Evolutionary conservation across 37 sponge, comb jelly and placozoan species (phyloP), one percentile per base, ranked within the genome.

Genomic region (Hormiphora californensis): DNA sequence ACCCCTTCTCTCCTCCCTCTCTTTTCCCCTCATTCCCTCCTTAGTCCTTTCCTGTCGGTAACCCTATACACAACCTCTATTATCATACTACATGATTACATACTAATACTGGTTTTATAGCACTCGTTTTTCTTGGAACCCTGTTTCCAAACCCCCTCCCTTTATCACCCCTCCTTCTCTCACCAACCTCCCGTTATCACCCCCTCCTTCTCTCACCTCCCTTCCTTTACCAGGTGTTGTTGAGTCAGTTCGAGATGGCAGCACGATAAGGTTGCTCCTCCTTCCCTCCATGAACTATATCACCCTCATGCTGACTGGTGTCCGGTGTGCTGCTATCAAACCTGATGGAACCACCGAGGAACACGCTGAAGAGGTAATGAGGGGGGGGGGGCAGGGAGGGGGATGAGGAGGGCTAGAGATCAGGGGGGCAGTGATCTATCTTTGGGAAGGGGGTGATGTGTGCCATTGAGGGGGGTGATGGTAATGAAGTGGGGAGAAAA

Each of bases 171-270:
- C 0, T 51, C 30, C 86, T 40, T 12, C 51, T 0, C 34, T 19
- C 86, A n/a, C 40, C 15, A 30, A 19, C 40, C 41, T 21, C 39
- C 12, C n/a, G 22, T 11, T 19, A 25, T 25, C 22, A 25, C 34
- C 67, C 67, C 0, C 2, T 36, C 67, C 4, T 5, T 36, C 34
- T 36, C 31, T 32, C 32, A 86, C 31, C 55, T 23, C 5, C 53
- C 19, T 31, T 33, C 17, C 28, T 28, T 40, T 0, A 39, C 7
- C 86, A 94, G 94, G 92, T 33, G 86, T 96, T 0, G 88, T 96
- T 0, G 97, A 96, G 85, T 89, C 92, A 85, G 92, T 96, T 0
- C 81, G 97, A 37, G 97, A 96, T 69, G 97, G 93, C 0, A 89
- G 90, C 15, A 92, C 97, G 0, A 32, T 96, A 46, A 49, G 91